These are phyloP conservation scores for Hormaphis cornu DNA, from an alignment of 1,140 invertebrate species.

Conservation along the genomic window DNA sequence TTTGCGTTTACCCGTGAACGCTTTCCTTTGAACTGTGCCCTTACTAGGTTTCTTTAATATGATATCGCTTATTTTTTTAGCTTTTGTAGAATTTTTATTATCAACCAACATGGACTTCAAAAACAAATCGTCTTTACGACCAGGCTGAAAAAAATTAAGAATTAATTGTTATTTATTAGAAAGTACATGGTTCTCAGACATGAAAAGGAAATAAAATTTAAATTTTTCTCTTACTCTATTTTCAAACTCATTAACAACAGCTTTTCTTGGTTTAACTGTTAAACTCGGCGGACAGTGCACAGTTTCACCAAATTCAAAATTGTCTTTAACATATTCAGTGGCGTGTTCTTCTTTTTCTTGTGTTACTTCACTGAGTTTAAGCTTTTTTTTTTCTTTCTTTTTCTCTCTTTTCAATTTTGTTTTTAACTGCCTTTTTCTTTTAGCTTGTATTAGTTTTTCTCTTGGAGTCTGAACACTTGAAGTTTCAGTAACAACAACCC, in stretches of 20 bases:
- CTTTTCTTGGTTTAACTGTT: constrained; percentile 45
- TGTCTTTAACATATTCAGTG: constrained; percentile 45
- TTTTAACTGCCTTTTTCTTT: constrained; percentile 42
- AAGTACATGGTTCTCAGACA: not conserved
- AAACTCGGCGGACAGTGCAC: constrained; percentile 55
- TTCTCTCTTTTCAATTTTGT: constrained; percentile 43
- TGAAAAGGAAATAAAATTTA: constrained; percentile 13
- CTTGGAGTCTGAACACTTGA: constrained; percentile 36
- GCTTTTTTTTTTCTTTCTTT: constrained; percentile 41
- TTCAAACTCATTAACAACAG: constrained; percentile 35
- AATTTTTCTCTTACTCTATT: constrained; percentile 43
- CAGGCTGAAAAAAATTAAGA: constrained; percentile 45
- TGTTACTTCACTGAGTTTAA: constrained; percentile 33
- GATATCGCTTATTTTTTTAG: constrained; percentile 11
- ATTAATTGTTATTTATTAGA: not conserved
- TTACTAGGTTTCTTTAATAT: constrained; percentile 24
- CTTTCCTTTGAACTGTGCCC: not conserved
- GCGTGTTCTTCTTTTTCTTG: constrained; percentile 39
- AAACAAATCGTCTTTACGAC: constrained; percentile 47
- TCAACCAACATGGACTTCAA: constrained; percentile 42
- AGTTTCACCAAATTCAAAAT: constrained; percentile 56
- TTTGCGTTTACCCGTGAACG: constrained; percentile 6
- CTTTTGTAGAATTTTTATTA: not conserved
- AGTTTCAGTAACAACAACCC: not conserved
- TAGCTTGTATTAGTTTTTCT: constrained; percentile 45